A percentile compares a stretch with the other conserved stretches of the same genome.
Conservation (phyloP, 2,113 vertebrate genomes). For the Thryonomys swinderianus region DNA sequence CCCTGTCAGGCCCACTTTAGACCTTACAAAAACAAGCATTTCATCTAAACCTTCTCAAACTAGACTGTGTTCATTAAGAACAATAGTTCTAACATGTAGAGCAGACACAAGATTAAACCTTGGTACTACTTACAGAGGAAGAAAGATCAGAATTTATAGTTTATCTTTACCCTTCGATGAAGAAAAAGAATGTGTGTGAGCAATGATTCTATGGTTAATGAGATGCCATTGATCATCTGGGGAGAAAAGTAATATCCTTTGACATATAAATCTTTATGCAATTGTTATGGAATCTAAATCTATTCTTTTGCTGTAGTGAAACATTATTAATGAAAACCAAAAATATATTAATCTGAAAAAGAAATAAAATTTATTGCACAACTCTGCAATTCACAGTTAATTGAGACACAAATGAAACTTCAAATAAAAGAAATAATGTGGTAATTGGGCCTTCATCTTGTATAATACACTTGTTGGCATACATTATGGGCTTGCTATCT, state of each 20-base stretch:
- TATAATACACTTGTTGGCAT: slow-evolving; percentile 85
- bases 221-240: slow-evolving; percentile 66
- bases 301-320: slow-evolving; percentile 66
- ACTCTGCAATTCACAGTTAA: slow-evolving; percentile 85
- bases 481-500: slow-evolving; percentile 87
- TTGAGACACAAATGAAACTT: slow-evolving; percentile 83
- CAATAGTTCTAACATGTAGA: slow-evolving; percentile 25
- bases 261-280: slow-evolving; percentile 70
- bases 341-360: slow-evolving; percentile 73
- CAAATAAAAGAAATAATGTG: slow-evolving; percentile 85
- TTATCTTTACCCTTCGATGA: neutral
- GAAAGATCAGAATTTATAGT: slow-evolving; percentile 34
- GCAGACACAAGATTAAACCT: neutral
- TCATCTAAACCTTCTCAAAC: slow-evolving; percentile 58
- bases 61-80: slow-evolving; percentile 37
- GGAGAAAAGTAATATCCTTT: slow-evolving; percentile 71
- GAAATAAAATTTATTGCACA: slow-evolving; percentile 79
- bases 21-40: slow-evolving; percentile 75
- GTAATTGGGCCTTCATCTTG: slow-evolving; percentile 84
- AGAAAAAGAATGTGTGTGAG: neutral
- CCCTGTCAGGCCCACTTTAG: slow-evolving; percentile 68
- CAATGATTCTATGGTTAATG: slow-evolving; percentile 59
- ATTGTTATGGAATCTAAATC: slow-evolving; percentile 66
- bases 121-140: slow-evolving; percentile 34
- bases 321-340: slow-evolving; percentile 74